Percentiles rank a stretch among this genome's conserved stretches.
These are phyloP conservation scores for Xenopus petersii DNA, from an alignment of 2,797 vertebrate species.

Conservation along the genomic window DNA sequence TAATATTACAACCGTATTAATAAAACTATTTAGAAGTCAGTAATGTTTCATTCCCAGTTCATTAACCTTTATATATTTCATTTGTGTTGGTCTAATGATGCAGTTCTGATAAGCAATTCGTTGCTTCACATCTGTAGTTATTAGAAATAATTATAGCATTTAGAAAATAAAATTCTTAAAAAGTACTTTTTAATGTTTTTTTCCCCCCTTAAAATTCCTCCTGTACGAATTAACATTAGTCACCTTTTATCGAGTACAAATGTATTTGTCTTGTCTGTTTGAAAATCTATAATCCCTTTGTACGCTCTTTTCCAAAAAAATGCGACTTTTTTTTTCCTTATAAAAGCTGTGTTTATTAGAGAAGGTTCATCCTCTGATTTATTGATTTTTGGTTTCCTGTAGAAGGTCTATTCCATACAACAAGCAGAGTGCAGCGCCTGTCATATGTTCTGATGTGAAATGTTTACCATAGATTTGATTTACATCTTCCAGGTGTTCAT, in stretches of 20 bases:
- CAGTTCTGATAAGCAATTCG: too few relatives aligned
- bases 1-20: too few relatives aligned
- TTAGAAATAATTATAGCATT: too few relatives aligned
- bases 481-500: conserved; percentile 90
- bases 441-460: conserved; percentile 66
- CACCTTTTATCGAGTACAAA: conserved; percentile 9
- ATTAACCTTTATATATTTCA: too few relatives aligned
- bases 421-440: conserved; percentile 55
- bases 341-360: conserved; percentile 52
- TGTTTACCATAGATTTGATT: conserved; percentile 91
- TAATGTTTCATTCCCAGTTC: too few relatives aligned
- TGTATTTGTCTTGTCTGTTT: conserved; percentile 27
- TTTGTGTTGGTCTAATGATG: too few relatives aligned
- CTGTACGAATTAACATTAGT: conserved; percentile 6
- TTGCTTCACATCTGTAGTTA: too few relatives aligned
- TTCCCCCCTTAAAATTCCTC: neutral
- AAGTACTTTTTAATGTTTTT: too few relatives aligned
- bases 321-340: conserved; percentile 10
- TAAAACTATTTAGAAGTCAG: too few relatives aligned
- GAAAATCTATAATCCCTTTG: conserved; percentile 24
- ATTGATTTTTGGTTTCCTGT: conserved; percentile 55
- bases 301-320: conserved; percentile 27
- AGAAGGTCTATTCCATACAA: conserved; percentile 43
- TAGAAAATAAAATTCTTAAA: too few relatives aligned
- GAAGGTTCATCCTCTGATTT: conserved; percentile 59